Percentiles rank a stretch among this genome's conserved stretches.
These are phyloP conservation scores for Meiosimyza platycephala DNA, from an alignment of 2,888 invertebrate genomes.

Conservation along the genomic window DNA sequence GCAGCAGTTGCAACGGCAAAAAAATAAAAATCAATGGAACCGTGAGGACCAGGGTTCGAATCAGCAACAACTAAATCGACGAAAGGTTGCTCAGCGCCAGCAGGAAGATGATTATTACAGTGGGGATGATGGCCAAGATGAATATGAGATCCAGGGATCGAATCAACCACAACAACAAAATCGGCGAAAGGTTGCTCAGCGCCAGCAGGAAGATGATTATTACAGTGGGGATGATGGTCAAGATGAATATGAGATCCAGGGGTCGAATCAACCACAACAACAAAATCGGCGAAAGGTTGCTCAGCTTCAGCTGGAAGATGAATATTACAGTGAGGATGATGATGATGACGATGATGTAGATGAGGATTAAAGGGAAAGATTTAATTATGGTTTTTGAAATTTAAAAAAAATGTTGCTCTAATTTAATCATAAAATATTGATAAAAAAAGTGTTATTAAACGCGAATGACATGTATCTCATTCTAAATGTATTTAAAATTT, in stretches of 20 bases:
- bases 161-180: constrained; percentile 41
- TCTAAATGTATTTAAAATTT: too few species aligned
- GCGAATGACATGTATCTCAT: too few species aligned
- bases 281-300: constrained; percentile 24
- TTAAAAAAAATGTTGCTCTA: too few species aligned
- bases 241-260: constrained; percentile 18
- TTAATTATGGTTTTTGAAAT: too few species aligned
- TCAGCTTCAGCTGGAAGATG: constrained; percentile 26
- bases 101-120: constrained; percentile 20
- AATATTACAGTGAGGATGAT: constrained; percentile 14
- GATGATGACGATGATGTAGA: constrained; percentile 21
- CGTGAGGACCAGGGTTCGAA: constrained; percentile 28
- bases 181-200: constrained; percentile 8
- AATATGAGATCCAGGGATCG: constrained; percentile 25
- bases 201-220: constrained; percentile 26
- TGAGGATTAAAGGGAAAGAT: neutral
- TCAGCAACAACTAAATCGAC: constrained; percentile 40
- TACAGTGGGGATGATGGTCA: constrained; percentile 20
- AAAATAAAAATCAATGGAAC: constrained; percentile 30
- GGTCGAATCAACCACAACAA: constrained; percentile 38
- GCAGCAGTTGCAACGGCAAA: constrained; percentile 29
- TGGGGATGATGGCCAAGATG: constrained; percentile 22
- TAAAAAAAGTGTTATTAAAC: too few species aligned
- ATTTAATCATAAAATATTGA: too few species aligned
- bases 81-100: constrained; percentile 13